phyloP scores from a whole-genome alignment of 2,113 vertebrate species.

The Fulica atra region DNA sequence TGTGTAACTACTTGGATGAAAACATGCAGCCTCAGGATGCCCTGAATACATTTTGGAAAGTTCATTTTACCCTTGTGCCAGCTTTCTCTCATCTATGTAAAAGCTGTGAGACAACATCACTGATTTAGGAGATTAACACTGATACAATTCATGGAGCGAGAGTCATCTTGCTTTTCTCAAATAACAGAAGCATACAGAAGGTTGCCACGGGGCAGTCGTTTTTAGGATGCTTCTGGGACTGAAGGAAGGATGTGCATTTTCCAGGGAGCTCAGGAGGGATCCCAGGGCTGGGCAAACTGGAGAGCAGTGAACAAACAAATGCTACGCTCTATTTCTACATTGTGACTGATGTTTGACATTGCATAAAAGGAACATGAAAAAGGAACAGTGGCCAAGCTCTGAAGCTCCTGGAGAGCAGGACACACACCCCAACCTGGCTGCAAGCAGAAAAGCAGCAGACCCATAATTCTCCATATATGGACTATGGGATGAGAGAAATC shows the following conservation, averaged over 20 bases:
- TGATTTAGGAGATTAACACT: constrained; percentile 41
- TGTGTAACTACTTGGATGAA: background rate
- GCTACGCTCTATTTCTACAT: background rate
- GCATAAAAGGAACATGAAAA: background rate
- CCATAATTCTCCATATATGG: background rate
- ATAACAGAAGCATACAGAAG: background rate
- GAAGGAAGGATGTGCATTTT: background rate
- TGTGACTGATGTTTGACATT: background rate
- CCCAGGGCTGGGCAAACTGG: background rate
- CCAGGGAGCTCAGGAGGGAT: background rate
- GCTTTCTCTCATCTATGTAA: constrained; percentile 41
- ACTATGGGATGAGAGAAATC: background rate
- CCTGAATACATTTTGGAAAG: background rate
- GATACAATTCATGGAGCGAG: background rate
- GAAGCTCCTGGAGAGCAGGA: background rate
- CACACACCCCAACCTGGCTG: background rate
- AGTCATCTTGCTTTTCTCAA: constrained; percentile 31
- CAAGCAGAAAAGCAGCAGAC: background rate
- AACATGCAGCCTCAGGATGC: background rate
- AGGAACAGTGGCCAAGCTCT: background rate
- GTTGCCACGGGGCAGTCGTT: background rate
- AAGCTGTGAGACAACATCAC: constrained; percentile 19
- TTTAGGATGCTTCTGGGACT: background rate
- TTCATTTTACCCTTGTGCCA: constrained; percentile 40
- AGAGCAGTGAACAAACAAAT: background rate